These are phyloP conservation scores for Nomada fucata DNA, from an alignment of 2,888 invertebrate genomes.

Conservation along the genomic window DNA sequence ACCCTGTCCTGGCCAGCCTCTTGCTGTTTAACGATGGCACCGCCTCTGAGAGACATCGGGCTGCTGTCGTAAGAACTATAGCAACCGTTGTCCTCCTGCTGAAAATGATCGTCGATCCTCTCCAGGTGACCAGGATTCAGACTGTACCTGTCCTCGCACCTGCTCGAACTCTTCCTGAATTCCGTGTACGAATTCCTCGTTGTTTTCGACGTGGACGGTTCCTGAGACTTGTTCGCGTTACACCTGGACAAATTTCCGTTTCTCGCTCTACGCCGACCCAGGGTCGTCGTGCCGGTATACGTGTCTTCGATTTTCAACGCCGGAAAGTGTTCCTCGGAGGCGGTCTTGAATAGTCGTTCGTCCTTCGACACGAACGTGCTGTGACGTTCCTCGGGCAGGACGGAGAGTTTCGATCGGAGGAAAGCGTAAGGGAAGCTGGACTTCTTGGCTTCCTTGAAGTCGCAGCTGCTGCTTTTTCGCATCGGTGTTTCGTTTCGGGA, in stretches of 20 bases:
- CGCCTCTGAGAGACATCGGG: slow-evolving; percentile 66
- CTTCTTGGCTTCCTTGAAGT: slow-evolving; percentile 85
- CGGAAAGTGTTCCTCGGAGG: slow-evolving; percentile 87
- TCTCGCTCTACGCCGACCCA: slow-evolving; percentile 78
- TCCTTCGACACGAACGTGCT: slow-evolving; percentile 76
- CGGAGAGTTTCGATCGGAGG: slow-evolving; percentile 90
- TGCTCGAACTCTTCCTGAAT: slow-evolving; percentile 63
- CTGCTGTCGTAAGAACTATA: slow-evolving; percentile 69
- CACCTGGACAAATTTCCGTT: slow-evolving; percentile 56
- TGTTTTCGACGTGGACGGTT: slow-evolving; percentile 59
- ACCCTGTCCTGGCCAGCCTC: slow-evolving; percentile 60
- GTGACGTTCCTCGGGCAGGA: slow-evolving; percentile 90
- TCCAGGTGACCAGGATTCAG: slow-evolving; percentile 74
- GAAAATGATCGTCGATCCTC: slow-evolving; percentile 75
- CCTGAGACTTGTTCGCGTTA: slow-evolving; percentile 62
- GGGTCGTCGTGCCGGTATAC: slow-evolving; percentile 80
- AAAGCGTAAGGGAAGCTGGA: slow-evolving; percentile 92
- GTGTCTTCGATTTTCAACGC: slow-evolving; percentile 78
- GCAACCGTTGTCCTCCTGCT: slow-evolving; percentile 69
- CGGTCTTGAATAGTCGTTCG: slow-evolving; percentile 86
- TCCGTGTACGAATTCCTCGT: slow-evolving; percentile 79
- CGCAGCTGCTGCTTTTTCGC: slow-evolving; percentile 81
- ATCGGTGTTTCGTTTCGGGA: slow-evolving; percentile 72
- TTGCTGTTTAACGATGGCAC: slow-evolving; percentile 38
- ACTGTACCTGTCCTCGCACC: slow-evolving; percentile 77